These are phyloP conservation scores for Cryptomyrus ogoouensis DNA, from an alignment of 2,113 vertebrate genomes.

Conservation along the genomic window DNA sequence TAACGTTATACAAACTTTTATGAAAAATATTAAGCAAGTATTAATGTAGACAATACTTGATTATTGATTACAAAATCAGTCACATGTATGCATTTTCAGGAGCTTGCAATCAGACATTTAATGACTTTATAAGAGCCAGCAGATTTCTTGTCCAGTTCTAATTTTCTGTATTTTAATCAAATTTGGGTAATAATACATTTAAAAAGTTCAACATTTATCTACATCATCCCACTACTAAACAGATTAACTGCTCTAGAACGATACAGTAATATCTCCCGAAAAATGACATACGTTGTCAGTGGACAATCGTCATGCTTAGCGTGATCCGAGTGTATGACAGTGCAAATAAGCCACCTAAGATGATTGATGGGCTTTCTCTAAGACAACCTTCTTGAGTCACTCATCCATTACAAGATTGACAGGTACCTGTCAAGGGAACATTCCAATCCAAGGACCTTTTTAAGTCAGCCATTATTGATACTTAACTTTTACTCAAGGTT, in stretches of 20 bases:
- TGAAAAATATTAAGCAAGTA: background rate
- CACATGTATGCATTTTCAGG: background rate
- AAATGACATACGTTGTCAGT: background rate
- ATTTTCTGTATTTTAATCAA: background rate
- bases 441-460: slow-evolving; percentile 8
- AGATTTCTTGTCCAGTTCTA: background rate
- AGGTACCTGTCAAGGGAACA: background rate
- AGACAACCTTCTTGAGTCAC: slow-evolving; percentile 8
- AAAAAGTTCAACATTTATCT: too few relatives aligned
- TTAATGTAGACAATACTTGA: background rate
- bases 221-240: background rate
- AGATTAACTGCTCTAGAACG: background rate
- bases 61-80: background rate
- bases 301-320: background rate
- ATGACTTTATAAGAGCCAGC: background rate
- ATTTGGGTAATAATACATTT: background rate
- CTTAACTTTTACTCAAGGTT: background rate
- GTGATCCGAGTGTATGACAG: background rate
- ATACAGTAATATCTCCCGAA: background rate
- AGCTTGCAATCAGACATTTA: background rate
- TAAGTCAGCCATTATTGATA: slow-evolving; percentile 4
- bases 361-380: slow-evolving; percentile 8
- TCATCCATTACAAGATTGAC: slow-evolving; percentile 16
- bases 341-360: background rate
- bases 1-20: background rate